These are phyloP conservation scores for Thripadectes ignobilis DNA, from an alignment of 2,797 vertebrate genomes.

Conservation along the genomic window DNA sequence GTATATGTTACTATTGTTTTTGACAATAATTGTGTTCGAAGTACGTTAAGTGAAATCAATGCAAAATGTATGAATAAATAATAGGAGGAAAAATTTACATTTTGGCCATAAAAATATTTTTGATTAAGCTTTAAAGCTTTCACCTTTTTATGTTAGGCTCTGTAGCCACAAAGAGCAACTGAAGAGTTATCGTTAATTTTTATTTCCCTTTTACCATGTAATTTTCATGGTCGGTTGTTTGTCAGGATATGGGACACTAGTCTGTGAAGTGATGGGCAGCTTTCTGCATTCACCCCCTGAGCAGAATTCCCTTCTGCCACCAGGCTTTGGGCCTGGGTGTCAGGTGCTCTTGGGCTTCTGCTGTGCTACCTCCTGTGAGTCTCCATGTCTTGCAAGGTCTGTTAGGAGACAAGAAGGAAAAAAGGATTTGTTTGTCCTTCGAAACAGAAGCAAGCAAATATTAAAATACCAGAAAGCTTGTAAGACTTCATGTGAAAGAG, in stretches of 20 bases:
- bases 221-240: background rate
- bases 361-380: background rate
- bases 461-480: background rate
- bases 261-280: fast-evolving
- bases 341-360: background rate
- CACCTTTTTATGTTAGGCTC: background rate
- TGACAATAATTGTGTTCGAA: background rate
- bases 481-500: background rate
- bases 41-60: background rate
- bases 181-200: background rate
- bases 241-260: background rate
- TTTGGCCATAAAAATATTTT: background rate
- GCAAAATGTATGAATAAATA: background rate
- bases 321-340: background rate
- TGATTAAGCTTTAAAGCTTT: background rate
- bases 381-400: background rate
- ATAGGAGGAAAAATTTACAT: background rate
- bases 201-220: background rate
- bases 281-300: background rate
- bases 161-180: background rate
- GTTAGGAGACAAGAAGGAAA: background rate
- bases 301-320: background rate
- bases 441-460: background rate
- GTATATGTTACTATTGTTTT: background rate
- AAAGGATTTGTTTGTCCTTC: background rate